Evolutionary conservation across 2,888 invertebrate genomes (phyloP).

Genomic region (Ormyrus pomaceus): DNA sequence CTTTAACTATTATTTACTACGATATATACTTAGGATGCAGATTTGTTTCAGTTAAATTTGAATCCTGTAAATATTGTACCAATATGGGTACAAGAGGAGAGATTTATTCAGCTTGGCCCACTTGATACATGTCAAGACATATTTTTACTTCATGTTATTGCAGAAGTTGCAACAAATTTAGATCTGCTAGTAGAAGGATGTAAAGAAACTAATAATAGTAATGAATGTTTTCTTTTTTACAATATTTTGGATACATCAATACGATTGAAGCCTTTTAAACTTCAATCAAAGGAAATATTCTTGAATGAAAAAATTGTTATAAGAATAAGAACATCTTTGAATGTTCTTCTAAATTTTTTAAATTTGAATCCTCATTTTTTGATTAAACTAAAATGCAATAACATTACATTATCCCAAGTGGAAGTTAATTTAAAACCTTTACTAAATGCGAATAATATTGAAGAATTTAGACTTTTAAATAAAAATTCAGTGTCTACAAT

Average conservation of each 20-base stretch:
- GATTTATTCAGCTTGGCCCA: slow-evolving; percentile 73
- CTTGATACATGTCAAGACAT: slow-evolving; percentile 66
- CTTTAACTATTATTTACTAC: not conserved
- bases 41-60: slow-evolving; percentile 8
- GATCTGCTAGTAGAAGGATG: slow-evolving; percentile 71
- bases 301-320: slow-evolving; percentile 78
- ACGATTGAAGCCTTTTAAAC: slow-evolving; percentile 67
- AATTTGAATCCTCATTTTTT: slow-evolving; percentile 76
- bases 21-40: slow-evolving; percentile 19
- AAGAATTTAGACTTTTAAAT: slow-evolving; percentile 74
- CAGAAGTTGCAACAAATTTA: slow-evolving; percentile 79
- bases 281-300: slow-evolving; percentile 66
- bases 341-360: slow-evolving; percentile 76
- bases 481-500: slow-evolving; percentile 73
- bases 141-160: slow-evolving; percentile 79
- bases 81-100: slow-evolving; percentile 65
- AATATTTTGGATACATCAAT: slow-evolving; percentile 70
- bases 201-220: slow-evolving; percentile 51
- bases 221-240: slow-evolving; percentile 66
- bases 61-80: slow-evolving; percentile 49
- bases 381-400: slow-evolving; percentile 74
- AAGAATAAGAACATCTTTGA: slow-evolving; percentile 75
- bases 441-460: slow-evolving; percentile 74
- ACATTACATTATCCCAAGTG: slow-evolving; percentile 74
- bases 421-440: slow-evolving; percentile 78